These are phyloP conservation scores for Eriosoma lanigerum DNA, from an alignment of 1,140 invertebrate species.

Conservation along the genomic window DNA sequence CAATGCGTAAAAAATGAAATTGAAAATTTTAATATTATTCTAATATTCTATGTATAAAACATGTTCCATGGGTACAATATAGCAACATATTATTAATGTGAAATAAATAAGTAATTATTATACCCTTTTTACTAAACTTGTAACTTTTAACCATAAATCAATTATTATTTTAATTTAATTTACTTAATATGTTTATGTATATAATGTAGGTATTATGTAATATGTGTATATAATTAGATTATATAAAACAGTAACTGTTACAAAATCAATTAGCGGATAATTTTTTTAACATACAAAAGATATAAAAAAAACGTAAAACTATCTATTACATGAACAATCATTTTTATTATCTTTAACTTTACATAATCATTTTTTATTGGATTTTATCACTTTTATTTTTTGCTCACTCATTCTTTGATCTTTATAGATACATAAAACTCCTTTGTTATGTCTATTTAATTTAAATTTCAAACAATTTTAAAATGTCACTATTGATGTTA, in stretches of 20 bases:
- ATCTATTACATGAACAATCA: background rate
- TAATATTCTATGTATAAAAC: no score
- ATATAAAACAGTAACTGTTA: background rate
- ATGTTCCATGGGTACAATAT: no score
- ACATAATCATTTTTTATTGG: background rate
- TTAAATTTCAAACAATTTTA: background rate
- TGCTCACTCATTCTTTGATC: background rate
- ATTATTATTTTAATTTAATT: slow-evolving; percentile 8
- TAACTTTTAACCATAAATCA: slow-evolving; percentile 27
- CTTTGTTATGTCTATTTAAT: no score
- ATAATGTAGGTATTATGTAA: background rate
- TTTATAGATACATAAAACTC: background rate
- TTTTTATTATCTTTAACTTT: background rate
- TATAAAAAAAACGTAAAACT: background rate
- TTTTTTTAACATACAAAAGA: background rate
- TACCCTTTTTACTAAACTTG: background rate
- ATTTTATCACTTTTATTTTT: background rate
- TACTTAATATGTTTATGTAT: background rate
- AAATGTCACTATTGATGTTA: background rate
- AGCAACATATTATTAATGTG: no score
- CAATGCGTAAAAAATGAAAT: no score
- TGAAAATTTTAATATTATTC: no score
- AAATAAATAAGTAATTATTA: background rate
- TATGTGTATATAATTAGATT: background rate
- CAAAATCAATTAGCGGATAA: no score